These are phyloP conservation scores for Enteromius afrohamiltoni DNA, from an alignment of 2,797 vertebrate genomes.

Conservation along the genomic window DNA sequence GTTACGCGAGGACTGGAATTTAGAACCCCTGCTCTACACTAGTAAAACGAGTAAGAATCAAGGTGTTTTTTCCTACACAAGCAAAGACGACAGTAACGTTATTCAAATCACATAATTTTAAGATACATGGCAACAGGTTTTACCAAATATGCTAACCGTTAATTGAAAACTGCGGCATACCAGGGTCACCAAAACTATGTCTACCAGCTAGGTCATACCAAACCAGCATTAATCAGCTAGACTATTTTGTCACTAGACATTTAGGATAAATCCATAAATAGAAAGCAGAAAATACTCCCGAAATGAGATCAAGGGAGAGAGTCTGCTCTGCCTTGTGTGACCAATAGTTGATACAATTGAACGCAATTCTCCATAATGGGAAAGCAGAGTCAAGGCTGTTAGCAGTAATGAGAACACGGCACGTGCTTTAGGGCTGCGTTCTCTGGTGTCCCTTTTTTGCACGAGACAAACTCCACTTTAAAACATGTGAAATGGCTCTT, in stretches of 20 bases:
- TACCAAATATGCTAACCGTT: neutral
- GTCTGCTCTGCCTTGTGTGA: slow-evolving; percentile 70
- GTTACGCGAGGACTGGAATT: no score
- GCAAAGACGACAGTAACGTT: neutral
- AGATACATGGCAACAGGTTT: neutral
- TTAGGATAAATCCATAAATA: slow-evolving; percentile 63
- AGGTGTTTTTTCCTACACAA: neutral
- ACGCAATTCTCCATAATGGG: slow-evolving; percentile 78
- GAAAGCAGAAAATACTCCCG: slow-evolving; percentile 55
- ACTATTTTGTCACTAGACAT: slow-evolving; percentile 62
- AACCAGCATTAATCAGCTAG: neutral
- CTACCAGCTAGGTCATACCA: neutral
- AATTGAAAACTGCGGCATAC: neutral
- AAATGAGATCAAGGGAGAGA: slow-evolving; percentile 69
- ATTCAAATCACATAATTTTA: neutral
- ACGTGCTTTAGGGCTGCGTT: slow-evolving; percentile 64
- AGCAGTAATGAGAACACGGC: slow-evolving; percentile 76
- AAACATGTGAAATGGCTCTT: slow-evolving; percentile 4
- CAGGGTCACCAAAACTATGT: neutral
- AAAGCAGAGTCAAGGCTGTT: slow-evolving; percentile 75
- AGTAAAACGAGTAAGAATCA: neutral
- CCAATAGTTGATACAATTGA: slow-evolving; percentile 76
- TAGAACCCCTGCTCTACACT: neutral
- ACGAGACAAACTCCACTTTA: slow-evolving; percentile 39
- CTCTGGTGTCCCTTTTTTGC: slow-evolving; percentile 61